Percentiles rank a stretch among this genome's conserved stretches.
Conservation (phyloP, 2,113 vertebrate genomes). For the Proteles cristata region DNA sequence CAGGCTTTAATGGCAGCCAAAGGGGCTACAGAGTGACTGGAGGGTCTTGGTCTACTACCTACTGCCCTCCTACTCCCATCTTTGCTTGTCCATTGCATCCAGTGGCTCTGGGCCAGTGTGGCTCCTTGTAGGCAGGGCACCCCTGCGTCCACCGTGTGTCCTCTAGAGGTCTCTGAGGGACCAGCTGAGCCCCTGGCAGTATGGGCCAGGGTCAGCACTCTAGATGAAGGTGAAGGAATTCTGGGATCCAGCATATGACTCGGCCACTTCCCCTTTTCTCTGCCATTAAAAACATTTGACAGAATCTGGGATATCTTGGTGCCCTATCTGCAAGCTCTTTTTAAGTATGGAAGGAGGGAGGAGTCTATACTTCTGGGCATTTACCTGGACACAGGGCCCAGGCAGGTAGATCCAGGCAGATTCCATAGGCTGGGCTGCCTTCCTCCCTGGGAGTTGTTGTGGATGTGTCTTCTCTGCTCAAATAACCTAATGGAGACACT, state of each 20-base stretch:
- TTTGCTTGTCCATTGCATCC: neutral
- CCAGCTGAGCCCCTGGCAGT: neutral
- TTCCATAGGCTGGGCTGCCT: neutral
- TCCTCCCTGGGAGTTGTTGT: neutral
- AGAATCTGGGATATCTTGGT: neutral
- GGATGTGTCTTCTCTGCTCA: neutral
- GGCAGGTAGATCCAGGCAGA: neutral
- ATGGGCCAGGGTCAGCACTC: neutral
- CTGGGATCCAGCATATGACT: neutral
- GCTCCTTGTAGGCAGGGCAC: neutral
- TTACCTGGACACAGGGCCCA: neutral
- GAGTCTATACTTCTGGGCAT: neutral
- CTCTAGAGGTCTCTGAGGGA: neutral
- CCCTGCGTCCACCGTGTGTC: neutral
- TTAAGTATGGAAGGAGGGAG: neutral
- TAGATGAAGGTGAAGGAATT: neutral
- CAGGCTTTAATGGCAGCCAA: neutral
- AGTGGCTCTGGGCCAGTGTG: neutral
- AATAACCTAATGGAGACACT: neutral
- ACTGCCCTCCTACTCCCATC: neutral
- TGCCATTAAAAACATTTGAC: neutral
- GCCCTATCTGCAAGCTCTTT: neutral
- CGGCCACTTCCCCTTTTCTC: neutral
- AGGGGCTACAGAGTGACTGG: neutral
- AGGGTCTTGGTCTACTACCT: neutral